Evolutionary conservation across 1,140 invertebrate species (phyloP), one percentile per base, ranked within the genome.

Genomic region (Ostrea edulis): DNA sequence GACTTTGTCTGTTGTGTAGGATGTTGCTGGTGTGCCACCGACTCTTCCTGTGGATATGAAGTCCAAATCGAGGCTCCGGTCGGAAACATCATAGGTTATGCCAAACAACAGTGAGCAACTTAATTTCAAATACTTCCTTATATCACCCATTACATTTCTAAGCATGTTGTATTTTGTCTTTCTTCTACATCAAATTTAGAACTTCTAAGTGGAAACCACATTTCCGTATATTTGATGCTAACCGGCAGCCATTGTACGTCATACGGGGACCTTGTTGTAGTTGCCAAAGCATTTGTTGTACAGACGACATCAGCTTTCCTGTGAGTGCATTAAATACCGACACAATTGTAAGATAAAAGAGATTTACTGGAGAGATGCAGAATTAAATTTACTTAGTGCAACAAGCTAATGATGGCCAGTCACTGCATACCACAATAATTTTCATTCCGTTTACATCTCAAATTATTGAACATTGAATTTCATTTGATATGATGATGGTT

Each of bases 1-100:
- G 91, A 94, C 81, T 94, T 94, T 82, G 94, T 94, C 87, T 93
- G 91, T 71, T 93, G 92, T 86, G 92, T 90, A 20, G 92, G 93
- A 4, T 93, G 92, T 87, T 90, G 87, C 29, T 93, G 92, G 88
- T 93, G 89, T 91, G 92, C 93, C 2, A 92, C 93, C 0, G 85
- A 88, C 84, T 89, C 90, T 84, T 84, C 89, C 25, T 92, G 92
- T 90, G 92, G 91, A 9, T 89, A 90, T 84, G 90, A 90, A 85
- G 89, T 94, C 25, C 68, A 55, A 0, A 88, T 94, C 9, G 91
- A 94, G 77, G 88, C 93, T 25, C 93, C 93, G 20, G 82, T 86
- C 0, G 93, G 93, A 52, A 86, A 90, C 5, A n/a, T 92, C 25
- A 90, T 94, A 25, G 93, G 92, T 52, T 93, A 91, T 81, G 91